A percentile compares a stretch with the other conserved stretches of the same genome.
phyloP scores from a whole-genome alignment of 92 coral and sea anemone species.

The Blastomussa wellsi region DNA sequence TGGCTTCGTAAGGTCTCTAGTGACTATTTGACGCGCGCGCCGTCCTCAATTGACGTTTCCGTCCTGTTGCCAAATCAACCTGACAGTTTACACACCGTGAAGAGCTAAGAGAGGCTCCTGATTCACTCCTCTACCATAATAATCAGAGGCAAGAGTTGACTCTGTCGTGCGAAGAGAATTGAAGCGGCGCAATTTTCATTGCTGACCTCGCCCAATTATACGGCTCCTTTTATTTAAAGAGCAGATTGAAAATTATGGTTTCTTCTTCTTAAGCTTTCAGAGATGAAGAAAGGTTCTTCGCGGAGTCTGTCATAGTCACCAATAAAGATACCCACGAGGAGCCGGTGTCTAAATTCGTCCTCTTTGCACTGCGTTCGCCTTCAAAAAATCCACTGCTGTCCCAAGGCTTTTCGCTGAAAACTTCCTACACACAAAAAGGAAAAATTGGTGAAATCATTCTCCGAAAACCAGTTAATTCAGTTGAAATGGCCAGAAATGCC shows the following conservation, averaged over 20 bases:
- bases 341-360: conserved; percentile 5
- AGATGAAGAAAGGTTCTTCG: conserved; percentile 53
- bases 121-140: no score
- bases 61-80: no score
- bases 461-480: conserved; percentile 27
- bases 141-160: no score
- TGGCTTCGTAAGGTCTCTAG: no score
- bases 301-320: conserved; percentile 46
- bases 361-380: conserved; percentile 49
- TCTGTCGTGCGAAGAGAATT: not conserved
- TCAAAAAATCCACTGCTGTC: conserved; percentile 29
- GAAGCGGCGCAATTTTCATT: not conserved
- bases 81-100: no score
- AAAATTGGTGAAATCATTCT: conserved; percentile 44
- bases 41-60: no score
- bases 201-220: not conserved
- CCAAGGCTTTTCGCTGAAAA: conserved; percentile 26
- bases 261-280: conserved; percentile 48
- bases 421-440: conserved; percentile 42
- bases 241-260: not conserved
- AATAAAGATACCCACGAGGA: conserved; percentile 32
- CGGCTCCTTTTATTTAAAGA: no score
- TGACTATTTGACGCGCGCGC: no score
- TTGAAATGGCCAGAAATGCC: conserved; percentile 44
- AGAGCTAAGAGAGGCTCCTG: no score